phyloP scores from a whole-genome alignment of 2,113 vertebrate genomes.

The Oreocharis arfaki region DNA sequence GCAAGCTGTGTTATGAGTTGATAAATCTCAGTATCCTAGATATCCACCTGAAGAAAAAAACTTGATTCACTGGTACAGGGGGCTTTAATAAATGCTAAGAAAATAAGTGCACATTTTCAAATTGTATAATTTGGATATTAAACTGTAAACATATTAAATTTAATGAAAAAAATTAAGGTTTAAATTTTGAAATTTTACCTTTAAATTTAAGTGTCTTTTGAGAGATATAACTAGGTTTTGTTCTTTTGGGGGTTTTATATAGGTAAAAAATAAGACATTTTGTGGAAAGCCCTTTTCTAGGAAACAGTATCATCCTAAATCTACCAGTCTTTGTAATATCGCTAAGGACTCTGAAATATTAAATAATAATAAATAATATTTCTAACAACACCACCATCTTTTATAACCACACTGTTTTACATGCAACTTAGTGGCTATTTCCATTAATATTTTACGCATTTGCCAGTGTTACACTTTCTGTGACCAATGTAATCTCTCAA shows the following conservation, averaged over 20 bases:
- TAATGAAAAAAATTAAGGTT: not conserved
- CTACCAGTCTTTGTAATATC: not conserved
- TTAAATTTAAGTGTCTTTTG: not conserved
- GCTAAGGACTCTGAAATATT: not conserved
- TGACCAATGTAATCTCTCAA: not conserved
- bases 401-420: not conserved
- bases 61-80: not conserved
- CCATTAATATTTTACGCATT: not conserved
- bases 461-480: not conserved
- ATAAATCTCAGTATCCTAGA: not conserved
- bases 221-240: not conserved
- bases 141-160: not conserved
- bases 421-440: not conserved
- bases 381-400: not conserved
- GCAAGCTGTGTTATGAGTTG: not conserved
- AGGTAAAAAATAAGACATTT: not conserved
- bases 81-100: not conserved
- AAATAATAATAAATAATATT: not conserved
- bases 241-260: not conserved
- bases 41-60: not conserved
- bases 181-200: not conserved
- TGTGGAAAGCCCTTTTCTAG: not conserved
- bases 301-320: not conserved
- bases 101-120: not conserved
- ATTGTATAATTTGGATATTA: not conserved